These are phyloP conservation scores for Vireo griseus DNA, from an alignment of 2,797 vertebrate genomes.

Conservation along the genomic window DNA sequence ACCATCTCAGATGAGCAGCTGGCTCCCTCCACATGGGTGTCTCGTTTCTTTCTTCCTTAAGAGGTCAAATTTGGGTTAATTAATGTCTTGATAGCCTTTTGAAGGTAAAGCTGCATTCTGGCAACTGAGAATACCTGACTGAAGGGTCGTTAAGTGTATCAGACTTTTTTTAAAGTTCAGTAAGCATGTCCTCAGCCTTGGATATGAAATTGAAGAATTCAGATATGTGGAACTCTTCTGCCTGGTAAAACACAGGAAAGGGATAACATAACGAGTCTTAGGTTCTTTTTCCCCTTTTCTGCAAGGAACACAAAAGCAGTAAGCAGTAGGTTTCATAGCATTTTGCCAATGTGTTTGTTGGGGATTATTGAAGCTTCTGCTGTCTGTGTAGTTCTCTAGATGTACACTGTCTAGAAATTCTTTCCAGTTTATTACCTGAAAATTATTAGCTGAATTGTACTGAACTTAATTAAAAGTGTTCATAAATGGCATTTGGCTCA, in stretches of 20 bases:
- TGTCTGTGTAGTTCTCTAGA: conserved; percentile 19
- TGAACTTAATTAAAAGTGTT: conserved; percentile 51
- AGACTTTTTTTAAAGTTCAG: not conserved
- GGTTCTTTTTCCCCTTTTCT: not conserved
- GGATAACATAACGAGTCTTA: not conserved
- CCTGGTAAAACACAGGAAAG: not conserved
- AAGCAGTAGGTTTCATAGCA: not conserved
- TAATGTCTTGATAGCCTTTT: not conserved
- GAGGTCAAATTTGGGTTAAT: not conserved
- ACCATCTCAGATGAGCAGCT: not conserved
- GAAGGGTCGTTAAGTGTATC: not conserved
- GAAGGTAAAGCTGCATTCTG: not conserved
- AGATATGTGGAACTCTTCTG: not conserved
- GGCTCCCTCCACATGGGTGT: not conserved
- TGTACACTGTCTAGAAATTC: conserved; percentile 40
- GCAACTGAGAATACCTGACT: not conserved
- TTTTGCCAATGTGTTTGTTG: not conserved
- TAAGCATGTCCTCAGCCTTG: not conserved
- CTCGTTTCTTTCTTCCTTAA: not conserved
- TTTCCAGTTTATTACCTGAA: conserved; percentile 54
- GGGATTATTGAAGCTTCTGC: conserved; percentile 8
- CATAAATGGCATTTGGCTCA: conserved; percentile 52
- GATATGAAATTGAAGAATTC: not conserved
- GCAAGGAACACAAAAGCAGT: not conserved
- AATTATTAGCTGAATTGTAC: conserved; percentile 39